A percentile compares a stretch with the other conserved stretches of the same genome.
Conservation (phyloP, 35 echinoderm and acorn worm species). For the Ptychodera flava region DNA sequence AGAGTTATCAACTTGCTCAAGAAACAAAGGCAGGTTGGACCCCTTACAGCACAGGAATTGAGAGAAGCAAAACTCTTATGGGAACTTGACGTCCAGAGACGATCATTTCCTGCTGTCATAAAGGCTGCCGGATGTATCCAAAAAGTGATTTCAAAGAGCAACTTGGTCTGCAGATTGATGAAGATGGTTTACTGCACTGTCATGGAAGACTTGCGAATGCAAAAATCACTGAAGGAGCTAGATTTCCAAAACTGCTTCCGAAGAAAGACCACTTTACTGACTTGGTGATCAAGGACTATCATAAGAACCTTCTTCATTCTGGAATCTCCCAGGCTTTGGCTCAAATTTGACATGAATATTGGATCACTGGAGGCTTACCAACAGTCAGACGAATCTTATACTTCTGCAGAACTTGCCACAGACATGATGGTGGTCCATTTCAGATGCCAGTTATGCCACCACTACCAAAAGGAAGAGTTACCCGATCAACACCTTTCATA, state of each 20-base stretch:
- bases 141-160: constrained; percentile 4
- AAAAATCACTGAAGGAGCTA: background rate
- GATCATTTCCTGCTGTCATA: no score
- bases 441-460: no score
- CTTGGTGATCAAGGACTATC: background rate
- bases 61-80: background rate
- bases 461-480: no score
- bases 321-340: background rate
- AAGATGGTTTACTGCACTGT: background rate
- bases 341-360: no score
- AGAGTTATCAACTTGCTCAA: background rate
- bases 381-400: no score
- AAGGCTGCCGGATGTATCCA: no score
- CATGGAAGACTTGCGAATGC: constrained; percentile 10
- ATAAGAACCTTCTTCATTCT: constrained; percentile 1
- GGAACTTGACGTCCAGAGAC: background rate
- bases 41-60: constrained; percentile 9
- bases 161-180: constrained; percentile 11
- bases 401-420: no score
- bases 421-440: no score
- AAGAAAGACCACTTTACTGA: background rate
- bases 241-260: background rate
- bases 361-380: no score
- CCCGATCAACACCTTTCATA: no score
- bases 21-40: background rate